Base-by-base conservation (phyloP, 2,888 invertebrate genomes). In the Apodemia hepburni region DNA sequence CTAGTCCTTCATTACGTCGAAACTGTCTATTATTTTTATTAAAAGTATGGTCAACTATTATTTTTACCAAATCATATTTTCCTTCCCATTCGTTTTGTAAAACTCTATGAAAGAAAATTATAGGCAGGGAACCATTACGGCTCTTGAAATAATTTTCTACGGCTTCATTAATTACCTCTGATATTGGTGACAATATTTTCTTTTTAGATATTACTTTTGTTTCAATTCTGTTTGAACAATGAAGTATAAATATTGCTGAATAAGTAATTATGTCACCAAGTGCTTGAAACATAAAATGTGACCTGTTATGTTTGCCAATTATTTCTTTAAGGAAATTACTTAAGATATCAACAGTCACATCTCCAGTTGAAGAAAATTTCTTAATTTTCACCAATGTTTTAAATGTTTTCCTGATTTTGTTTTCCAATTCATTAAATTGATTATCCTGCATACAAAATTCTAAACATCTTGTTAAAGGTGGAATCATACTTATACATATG, bases 401-500 rank as follows among this genome's bases (percentile, higher is more conserved):
- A 29, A 95, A 85, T 49, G 93, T 93, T 70, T 92, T 86, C 66
- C 94, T 89, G 1, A 95, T 84, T 75, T 95, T 93, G 64, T 90
- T 92, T 72, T 94, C 93, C 33, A 96, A 77, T 33, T 95, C 95
- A 74, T 92, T 93, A 68, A 95, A 94, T 75, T 95, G 93, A 64
- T 91, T 92, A 69, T 95, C 95, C 73, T 93, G 93, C 58, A 95
- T 93, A 68, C 95, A 94, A 76, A 94, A 94, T 77, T 96, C 95
- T 2, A 96, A 79, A 71, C 94, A 92, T 69, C 94, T 92, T 58
- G 94, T 93, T 2, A 96, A 81, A 0, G 95, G 94, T 8, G 94
- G 85, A 72, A 96, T 93, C 84, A 96, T 94, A 71, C 95, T 94
- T 57, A 96, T 81, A 64, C 94, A 93, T 33, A 95, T 85, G 49